Evolutionary conservation across 2,888 invertebrate genomes (phyloP).

Genomic region (Morpho deidamia): DNA sequence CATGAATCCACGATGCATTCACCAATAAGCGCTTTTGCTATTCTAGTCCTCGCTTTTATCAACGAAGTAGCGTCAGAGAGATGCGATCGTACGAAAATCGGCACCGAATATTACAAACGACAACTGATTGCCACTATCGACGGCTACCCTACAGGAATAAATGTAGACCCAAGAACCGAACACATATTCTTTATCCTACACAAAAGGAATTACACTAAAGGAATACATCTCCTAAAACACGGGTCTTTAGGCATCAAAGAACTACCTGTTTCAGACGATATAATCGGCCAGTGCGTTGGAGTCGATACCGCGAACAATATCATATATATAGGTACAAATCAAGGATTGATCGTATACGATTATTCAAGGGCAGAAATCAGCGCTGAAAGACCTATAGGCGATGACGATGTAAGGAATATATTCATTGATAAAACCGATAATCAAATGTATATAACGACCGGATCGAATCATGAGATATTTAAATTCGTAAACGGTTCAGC

Average conservation of each 20-base stretch:
- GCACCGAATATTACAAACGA: constrained; percentile 57
- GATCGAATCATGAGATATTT: constrained; percentile 58
- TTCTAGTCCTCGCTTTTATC: constrained; percentile 31
- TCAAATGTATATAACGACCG: constrained; percentile 64
- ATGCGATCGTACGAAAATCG: constrained; percentile 63
- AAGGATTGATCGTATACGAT: constrained; percentile 60
- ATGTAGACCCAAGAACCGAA: constrained; percentile 57
- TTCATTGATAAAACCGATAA: constrained; percentile 61
- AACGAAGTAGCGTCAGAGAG: constrained; percentile 35
- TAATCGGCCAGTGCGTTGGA: constrained; percentile 59
- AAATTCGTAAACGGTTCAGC: constrained; percentile 60
- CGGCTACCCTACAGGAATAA: constrained; percentile 62
- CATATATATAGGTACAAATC: constrained; percentile 65
- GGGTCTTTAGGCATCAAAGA: constrained; percentile 62
- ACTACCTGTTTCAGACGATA: constrained; percentile 55
- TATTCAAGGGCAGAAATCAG: constrained; percentile 54
- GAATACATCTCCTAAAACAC: constrained; percentile 57
- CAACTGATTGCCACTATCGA: constrained; percentile 62
- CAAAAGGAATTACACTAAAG: constrained; percentile 66
- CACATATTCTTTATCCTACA: constrained; percentile 64
- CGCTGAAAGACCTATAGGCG: constrained; percentile 62
- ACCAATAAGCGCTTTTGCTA: constrained; percentile 28
- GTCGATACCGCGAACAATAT: constrained; percentile 46
- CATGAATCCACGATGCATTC: constrained; percentile 43
- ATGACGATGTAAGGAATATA: constrained; percentile 61